Percentiles rank a stretch among this genome's conserved stretches.
Conservation (phyloP, 2,113 vertebrate genomes). For the Hippoglossus stenolepis region DNA sequence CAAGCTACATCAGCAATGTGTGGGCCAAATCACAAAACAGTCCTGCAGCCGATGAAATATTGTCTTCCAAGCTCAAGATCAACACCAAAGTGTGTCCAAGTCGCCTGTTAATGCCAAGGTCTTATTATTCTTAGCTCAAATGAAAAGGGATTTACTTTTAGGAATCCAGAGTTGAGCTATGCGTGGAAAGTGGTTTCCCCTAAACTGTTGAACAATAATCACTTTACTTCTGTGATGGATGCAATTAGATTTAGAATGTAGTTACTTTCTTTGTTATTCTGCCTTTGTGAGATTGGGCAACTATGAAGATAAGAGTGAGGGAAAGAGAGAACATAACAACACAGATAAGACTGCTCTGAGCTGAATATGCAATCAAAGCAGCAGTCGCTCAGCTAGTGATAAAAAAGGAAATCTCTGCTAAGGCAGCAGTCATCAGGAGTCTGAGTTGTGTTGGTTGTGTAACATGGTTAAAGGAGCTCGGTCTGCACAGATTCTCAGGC, state of each 20-base stretch:
- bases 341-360: conserved; percentile 62
- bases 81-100: conserved; percentile 57
- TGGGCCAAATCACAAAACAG: conserved; percentile 51
- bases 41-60: conserved; percentile 51
- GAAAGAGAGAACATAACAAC: conserved; percentile 27
- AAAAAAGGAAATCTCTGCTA: conserved; percentile 54
- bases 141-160: conserved; percentile 58
- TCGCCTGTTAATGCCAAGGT: conserved; percentile 54
- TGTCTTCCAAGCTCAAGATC: conserved; percentile 56
- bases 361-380: conserved; percentile 51
- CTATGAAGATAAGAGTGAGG: conserved; percentile 57
- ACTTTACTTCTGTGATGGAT: conserved; percentile 50
- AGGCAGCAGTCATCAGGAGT: conserved; percentile 44
- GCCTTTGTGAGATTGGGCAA: conserved; percentile 48
- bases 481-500: conserved; percentile 58
- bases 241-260: conserved; percentile 57
- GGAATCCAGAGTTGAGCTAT: conserved; percentile 32
- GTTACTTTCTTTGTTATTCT: conserved; percentile 26
- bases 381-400: conserved; percentile 56
- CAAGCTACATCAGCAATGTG: conserved; percentile 40
- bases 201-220: conserved; percentile 47
- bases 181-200: conserved; percentile 41
- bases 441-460: conserved; percentile 60
- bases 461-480: conserved; percentile 61
- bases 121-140: conserved; percentile 46